Conservation (phyloP, 2,888 invertebrate genomes). For the Synergus umbraculus region DNA sequence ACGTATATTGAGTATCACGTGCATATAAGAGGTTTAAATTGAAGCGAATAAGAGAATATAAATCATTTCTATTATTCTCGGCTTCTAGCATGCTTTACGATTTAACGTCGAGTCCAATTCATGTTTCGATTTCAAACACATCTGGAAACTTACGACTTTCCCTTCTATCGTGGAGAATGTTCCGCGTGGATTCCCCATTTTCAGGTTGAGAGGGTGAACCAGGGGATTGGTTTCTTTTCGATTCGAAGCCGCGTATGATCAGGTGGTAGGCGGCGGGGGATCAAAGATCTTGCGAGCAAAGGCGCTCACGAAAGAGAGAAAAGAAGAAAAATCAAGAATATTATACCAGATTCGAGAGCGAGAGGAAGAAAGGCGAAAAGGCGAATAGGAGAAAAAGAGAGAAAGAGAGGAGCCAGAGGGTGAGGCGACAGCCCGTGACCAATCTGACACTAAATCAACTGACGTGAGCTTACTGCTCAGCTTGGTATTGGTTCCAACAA, state of each 20-base stretch:
- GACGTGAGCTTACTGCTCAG: constrained; percentile 59
- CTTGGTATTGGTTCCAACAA: constrained; percentile 46
- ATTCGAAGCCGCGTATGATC: constrained; percentile 67
- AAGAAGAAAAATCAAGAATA: constrained; percentile 60
- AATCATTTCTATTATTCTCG: not conserved
- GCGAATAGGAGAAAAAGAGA: constrained; percentile 18
- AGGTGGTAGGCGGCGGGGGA: constrained; percentile 70
- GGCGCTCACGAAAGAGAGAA: constrained; percentile 44
- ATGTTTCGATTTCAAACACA: constrained; percentile 7
- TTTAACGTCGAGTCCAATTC: constrained; percentile 5
- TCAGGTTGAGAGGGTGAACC: constrained; percentile 26
- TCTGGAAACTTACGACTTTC: constrained; percentile 14
- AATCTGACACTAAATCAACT: constrained; percentile 74
- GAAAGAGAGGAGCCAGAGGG: constrained; percentile 42
- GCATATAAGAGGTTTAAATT: not conserved
- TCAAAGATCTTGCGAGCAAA: constrained; percentile 66
- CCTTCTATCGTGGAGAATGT: not conserved
- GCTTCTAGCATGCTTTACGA: not conserved
- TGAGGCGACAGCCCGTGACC: constrained; percentile 74
- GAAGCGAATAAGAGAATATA: not conserved
- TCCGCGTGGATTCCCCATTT: constrained; percentile 3
- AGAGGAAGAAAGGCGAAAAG: not conserved
- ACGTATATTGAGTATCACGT: not conserved
- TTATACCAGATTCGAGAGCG: constrained; percentile 57
- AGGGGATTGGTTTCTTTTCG: constrained; percentile 52